phyloP scores from a whole-genome alignment of 2,797 vertebrate species.

The Selene dorsalis region DNA sequence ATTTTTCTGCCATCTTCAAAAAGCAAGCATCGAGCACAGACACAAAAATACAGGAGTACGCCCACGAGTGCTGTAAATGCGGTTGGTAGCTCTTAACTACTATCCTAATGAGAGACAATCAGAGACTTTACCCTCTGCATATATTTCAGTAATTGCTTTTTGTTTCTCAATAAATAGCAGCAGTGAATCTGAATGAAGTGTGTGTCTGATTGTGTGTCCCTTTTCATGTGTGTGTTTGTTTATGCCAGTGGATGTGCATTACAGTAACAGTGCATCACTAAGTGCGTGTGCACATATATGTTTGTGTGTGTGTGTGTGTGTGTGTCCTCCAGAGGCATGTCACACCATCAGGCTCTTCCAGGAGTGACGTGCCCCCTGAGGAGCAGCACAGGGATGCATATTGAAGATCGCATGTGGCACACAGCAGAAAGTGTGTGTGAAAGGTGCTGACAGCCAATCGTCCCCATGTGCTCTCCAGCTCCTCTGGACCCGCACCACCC shows the following conservation, averaged over 20 bases:
- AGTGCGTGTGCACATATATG: not conserved
- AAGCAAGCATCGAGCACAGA: constrained; percentile 44
- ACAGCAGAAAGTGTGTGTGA: constrained; percentile 47
- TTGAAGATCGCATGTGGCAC: constrained; percentile 59
- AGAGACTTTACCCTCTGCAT: constrained; percentile 70
- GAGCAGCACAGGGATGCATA: constrained; percentile 50
- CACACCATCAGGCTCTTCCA: constrained; percentile 41
- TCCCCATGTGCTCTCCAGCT: constrained; percentile 41
- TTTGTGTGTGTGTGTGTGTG: not conserved
- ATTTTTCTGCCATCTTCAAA: constrained; percentile 47
- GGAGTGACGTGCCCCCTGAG: constrained; percentile 52
- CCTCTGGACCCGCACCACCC: constrained; percentile 37
- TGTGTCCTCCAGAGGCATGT: constrained; percentile 38
- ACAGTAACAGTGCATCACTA: not conserved
- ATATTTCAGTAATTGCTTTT: constrained; percentile 81
- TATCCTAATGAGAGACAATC: constrained; percentile 78
- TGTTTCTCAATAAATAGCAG: constrained; percentile 67
- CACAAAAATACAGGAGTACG: constrained; percentile 44
- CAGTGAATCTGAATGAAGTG: constrained; percentile 63
- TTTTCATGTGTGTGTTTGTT: constrained; percentile 22
- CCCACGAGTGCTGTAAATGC: constrained; percentile 56
- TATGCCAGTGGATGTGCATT: constrained; percentile 11
- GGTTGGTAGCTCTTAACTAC: constrained; percentile 68
- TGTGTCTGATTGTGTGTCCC: constrained; percentile 1
- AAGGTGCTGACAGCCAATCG: constrained; percentile 59